These are phyloP conservation scores for Chrysochloris asiatica DNA, from an alignment of 2,113 vertebrate genomes.

Conservation along the genomic window DNA sequence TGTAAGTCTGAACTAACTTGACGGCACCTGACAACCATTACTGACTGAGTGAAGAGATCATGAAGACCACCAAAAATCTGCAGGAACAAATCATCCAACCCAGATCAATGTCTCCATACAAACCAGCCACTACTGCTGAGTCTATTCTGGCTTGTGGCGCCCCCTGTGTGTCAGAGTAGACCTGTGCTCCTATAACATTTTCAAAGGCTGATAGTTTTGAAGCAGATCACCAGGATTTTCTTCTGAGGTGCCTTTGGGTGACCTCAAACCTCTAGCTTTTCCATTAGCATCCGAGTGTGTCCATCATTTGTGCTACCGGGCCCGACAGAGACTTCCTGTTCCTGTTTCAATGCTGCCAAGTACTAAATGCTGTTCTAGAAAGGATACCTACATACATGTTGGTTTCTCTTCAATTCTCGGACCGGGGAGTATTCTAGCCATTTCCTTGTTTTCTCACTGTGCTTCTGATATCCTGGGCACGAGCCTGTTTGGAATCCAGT, in stretches of 20 bases:
- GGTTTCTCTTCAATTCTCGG: too few relatives aligned
- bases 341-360: not conserved
- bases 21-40: too few relatives aligned
- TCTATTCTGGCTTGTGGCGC: not conserved
- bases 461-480: not conserved
- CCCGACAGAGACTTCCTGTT: not conserved
- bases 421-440: not conserved
- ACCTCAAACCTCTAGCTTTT: not conserved
- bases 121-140: not conserved
- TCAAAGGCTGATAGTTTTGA: not conserved
- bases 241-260: not conserved
- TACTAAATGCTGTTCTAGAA: not conserved
- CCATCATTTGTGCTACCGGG: not conserved
- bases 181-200: not conserved
- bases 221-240: not conserved
- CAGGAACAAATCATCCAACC: too few relatives aligned
- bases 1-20: too few relatives aligned
- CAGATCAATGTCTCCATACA: not conserved
- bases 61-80: too few relatives aligned
- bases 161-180: not conserved
- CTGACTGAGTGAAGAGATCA: too few relatives aligned
- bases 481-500: not conserved
- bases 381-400: not conserved
- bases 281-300: not conserved
- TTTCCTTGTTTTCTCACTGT: not conserved